Evolutionary conservation across 2,888 invertebrate genomes (phyloP), one percentile per base, ranked within the genome.

Genomic region (Euspilapteryx auroguttella): DNA sequence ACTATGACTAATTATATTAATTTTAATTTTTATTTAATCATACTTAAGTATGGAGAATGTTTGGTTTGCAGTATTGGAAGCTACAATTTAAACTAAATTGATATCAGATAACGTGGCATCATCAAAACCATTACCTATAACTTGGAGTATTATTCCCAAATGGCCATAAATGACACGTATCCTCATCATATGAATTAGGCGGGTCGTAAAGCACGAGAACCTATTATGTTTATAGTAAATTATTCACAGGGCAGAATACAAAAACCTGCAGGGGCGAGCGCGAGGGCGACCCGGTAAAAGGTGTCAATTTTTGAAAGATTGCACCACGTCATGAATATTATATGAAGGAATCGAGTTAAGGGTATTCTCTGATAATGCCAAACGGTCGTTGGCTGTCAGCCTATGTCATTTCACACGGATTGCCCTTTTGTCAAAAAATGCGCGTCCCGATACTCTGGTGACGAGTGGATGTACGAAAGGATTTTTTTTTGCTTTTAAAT

Each of bases 271-370:
- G 44, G 50, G 49, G 47, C 44, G 39, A 47, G 45, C 46, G 38
- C 41, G 49, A 50, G 56, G 53, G 50, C 55, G 45, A 44, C 55
- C 45, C 44, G 49, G 47, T 49, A 62, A 64, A 65, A 68, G 69
- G 71, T 73, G 73, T 75, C 73, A 75, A 73, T 73, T 75, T 73
- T 73, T 75, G 73, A 75, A 75, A 75, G 73, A 75, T 75, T 71
- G 73, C 55, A 54, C 55, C 62, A 39, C 62, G 66, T 68, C 73
- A 73, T 75, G 73, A 73, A 75, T 75, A 66, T 75, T 73, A 71
- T 71, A 75, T 73, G 66, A 73, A 68, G 58, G 68, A 65, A 62
- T 66, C 53, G 65, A 66, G 73, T 73, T 73, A 66, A 66, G 71
- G 69, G 66, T 58, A 68, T 69, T 71, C 68, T 59, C 64, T 54